These are phyloP conservation scores for Caenorhabditis sp. DNA, from an alignment of 2,888 invertebrate species.

Conservation along the genomic window DNA sequence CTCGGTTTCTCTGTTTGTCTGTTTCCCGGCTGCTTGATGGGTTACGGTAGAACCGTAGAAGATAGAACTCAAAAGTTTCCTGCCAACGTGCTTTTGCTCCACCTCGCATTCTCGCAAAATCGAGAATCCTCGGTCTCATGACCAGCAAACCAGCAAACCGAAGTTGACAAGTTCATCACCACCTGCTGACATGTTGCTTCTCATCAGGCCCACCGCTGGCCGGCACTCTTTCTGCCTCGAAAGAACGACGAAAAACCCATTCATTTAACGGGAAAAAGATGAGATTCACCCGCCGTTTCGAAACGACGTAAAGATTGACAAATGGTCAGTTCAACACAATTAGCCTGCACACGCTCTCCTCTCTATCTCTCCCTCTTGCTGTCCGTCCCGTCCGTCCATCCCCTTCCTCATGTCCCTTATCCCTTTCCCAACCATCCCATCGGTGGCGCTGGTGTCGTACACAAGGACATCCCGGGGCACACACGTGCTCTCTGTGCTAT, in stretches of 20 bases:
- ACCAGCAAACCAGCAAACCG: neutral
- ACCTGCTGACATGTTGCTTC: neutral
- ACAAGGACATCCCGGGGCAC: slow-evolving; percentile 15
- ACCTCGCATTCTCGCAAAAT: neutral
- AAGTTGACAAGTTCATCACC: neutral
- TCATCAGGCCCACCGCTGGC: neutral
- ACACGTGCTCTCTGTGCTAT: slow-evolving; percentile 59
- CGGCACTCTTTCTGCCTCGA: neutral
- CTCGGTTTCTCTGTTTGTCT: no score
- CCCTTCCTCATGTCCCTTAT: slow-evolving; percentile 14
- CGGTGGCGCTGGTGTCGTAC: slow-evolving; percentile 20
- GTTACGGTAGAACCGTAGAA: neutral
- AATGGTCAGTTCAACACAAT: slow-evolving; percentile 60
- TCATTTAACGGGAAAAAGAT: slow-evolving; percentile 27
- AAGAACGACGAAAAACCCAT: neutral
- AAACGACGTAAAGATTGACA: slow-evolving; percentile 52
- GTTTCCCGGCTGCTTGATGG: neutral
- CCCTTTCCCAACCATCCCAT: slow-evolving; percentile 7
- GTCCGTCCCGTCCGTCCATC: slow-evolving; percentile 4
- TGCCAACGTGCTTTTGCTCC: no score
- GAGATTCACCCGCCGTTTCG: slow-evolving; percentile 22
- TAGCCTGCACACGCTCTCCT: no score
- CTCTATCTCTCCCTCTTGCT: slow-evolving; percentile 6
- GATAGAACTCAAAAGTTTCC: no score
- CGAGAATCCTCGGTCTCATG: neutral